A percentile compares a stretch with the other conserved stretches of the same genome.
Conservation (phyloP, 2,888 invertebrate species). For the Margaritifera margaritifera region DNA sequence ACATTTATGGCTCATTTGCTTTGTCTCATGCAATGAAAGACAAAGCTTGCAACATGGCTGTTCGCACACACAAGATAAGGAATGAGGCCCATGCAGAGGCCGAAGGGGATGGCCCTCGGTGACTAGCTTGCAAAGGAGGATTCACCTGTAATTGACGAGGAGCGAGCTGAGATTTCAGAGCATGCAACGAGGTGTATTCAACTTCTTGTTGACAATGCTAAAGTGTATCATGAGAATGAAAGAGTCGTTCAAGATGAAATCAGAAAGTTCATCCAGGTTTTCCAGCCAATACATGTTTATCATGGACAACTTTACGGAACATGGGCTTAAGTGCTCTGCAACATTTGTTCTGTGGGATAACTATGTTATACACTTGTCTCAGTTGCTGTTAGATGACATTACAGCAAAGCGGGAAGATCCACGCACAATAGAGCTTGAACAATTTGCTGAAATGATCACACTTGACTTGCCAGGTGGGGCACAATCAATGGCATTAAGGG, state of each 20-base stretch:
- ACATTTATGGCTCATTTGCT: slow-evolving; percentile 11
- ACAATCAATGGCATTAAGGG: slow-evolving; percentile 10
- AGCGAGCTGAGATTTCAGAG: too few species aligned
- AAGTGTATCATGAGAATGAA: too few species aligned
- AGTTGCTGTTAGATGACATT: slow-evolving; percentile 11
- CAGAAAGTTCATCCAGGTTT: neutral
- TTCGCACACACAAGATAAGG: slow-evolving; percentile 14
- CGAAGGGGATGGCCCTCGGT: slow-evolving; percentile 6
- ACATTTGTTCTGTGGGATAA: too few species aligned
- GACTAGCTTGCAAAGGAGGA: too few species aligned
- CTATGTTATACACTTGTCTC: slow-evolving; percentile 3
- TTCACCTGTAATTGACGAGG: too few species aligned
- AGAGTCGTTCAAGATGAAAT: too few species aligned
- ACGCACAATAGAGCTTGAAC: slow-evolving; percentile 10
- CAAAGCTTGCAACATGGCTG: too few species aligned
- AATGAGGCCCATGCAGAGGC: slow-evolving; percentile 7
- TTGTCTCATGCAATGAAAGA: slow-evolving; percentile 14
- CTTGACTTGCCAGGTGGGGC: slow-evolving; percentile 15
- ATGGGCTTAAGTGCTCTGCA: neutral
- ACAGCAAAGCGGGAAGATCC: too few species aligned
- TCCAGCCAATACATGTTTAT: neutral
- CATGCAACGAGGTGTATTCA: neutral
- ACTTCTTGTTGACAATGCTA: too few species aligned
- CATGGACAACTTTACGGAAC: neutral
- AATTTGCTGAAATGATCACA: slow-evolving; percentile 15